These are phyloP conservation scores for Amyelois transitella DNA, from an alignment of 1,140 invertebrate species.

Conservation along the genomic window DNA sequence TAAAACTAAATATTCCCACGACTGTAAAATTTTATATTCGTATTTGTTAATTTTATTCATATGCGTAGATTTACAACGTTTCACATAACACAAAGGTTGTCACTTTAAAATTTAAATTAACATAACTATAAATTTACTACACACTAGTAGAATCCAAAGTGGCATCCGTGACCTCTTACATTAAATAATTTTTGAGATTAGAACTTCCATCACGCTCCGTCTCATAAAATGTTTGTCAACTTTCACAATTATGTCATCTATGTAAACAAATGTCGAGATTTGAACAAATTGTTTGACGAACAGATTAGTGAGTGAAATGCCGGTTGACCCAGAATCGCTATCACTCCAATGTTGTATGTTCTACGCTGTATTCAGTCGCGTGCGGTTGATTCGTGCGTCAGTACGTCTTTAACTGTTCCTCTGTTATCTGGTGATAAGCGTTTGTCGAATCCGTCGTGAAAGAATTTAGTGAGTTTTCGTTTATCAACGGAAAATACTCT, in stretches of 20 bases:
- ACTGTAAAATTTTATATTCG: not conserved
- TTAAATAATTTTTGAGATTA: not conserved
- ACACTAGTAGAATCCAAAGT: slow-evolving; percentile 7
- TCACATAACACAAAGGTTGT: not conserved
- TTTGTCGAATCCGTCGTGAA: not conserved
- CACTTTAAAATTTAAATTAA: slow-evolving; percentile 1
- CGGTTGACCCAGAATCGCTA: slow-evolving; percentile 22
- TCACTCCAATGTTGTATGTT: slow-evolving; percentile 3
- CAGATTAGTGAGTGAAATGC: slow-evolving; percentile 8
- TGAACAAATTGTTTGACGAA: slow-evolving; percentile 16
- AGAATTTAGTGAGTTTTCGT: not conserved
- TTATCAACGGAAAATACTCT: not conserved
- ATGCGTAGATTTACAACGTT: not conserved
- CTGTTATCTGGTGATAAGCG: not conserved
- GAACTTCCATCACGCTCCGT: not conserved
- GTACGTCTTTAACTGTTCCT: slow-evolving; percentile 2
- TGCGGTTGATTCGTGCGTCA: not conserved
- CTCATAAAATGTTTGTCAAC: not conserved
- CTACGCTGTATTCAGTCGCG: slow-evolving; percentile 6
- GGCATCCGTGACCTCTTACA: not conserved
- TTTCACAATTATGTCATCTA: slow-evolving; percentile 12
- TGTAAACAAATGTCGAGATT: slow-evolving; percentile 16
- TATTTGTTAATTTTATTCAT: not conserved
- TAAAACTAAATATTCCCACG: not conserved
- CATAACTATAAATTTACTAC: slow-evolving; percentile 7